These are phyloP conservation scores for Pediacus dermestoides DNA, from an alignment of 2,888 invertebrate species.

Conservation along the genomic window DNA sequence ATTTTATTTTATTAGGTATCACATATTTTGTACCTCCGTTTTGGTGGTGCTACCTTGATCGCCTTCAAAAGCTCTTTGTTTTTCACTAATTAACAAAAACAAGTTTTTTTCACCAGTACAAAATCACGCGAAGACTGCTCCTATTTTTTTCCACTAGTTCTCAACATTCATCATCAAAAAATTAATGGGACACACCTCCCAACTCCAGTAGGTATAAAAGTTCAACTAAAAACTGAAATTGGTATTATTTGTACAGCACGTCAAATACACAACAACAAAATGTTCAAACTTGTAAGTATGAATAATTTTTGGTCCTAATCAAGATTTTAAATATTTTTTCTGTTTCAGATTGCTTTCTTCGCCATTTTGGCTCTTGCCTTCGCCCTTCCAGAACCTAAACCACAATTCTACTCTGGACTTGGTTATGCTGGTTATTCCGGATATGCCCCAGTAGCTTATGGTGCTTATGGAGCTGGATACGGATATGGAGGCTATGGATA, in stretches of 20 bases:
- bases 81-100: too few relatives aligned
- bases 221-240: too few relatives aligned
- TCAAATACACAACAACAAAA: constrained; percentile 38
- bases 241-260: constrained; percentile 4
- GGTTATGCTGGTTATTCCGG: constrained; percentile 21
- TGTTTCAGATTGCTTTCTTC: neutral
- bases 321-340: neutral
- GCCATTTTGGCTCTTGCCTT: constrained; percentile 1
- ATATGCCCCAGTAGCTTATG: constrained; percentile 30
- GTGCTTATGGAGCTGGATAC: constrained; percentile 33
- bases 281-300: constrained; percentile 48
- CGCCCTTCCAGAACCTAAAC: constrained; percentile 13
- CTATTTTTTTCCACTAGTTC: too few relatives aligned
- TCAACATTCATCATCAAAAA: too few relatives aligned
- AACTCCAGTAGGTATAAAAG: too few relatives aligned
- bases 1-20: too few relatives aligned
- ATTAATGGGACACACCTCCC: too few relatives aligned
- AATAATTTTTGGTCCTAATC: constrained; percentile 1
- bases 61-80: too few relatives aligned
- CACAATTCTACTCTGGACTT: constrained; percentile 26
- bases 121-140: too few relatives aligned
- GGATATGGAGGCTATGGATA: constrained; percentile 2
- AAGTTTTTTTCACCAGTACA: too few relatives aligned
- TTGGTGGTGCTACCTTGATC: too few relatives aligned
- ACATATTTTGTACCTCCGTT: too few relatives aligned